A percentile compares a stretch with the other conserved stretches of the same genome.
Evolutionary conservation across 2,888 invertebrate genomes (phyloP).

Genomic region (Microctonus aethiopoides): DNA sequence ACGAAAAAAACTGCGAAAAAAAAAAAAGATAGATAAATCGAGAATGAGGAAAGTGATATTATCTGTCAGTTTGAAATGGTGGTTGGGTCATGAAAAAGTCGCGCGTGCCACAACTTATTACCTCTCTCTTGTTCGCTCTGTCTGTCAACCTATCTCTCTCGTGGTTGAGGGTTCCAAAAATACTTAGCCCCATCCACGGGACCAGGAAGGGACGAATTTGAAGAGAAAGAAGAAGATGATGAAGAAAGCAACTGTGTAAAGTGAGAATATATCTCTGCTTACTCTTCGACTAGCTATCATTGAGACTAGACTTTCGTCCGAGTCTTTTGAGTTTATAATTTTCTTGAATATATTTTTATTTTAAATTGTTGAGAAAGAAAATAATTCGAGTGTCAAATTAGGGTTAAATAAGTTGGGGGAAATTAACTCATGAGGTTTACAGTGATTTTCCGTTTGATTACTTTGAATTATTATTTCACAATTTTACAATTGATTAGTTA

Average conservation of each 20-base stretch:
- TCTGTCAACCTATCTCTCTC: background rate
- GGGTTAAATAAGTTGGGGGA: background rate
- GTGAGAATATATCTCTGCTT: conserved; percentile 50
- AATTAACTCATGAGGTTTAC: background rate
- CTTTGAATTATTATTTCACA: conserved; percentile 6
- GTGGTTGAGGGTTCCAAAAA: conserved; percentile 42
- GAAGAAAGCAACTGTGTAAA: conserved; percentile 38
- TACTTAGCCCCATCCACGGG: conserved; percentile 35
- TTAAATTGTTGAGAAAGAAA: background rate
- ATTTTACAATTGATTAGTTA: background rate
- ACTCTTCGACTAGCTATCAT: conserved; percentile 57
- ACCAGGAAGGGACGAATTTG: conserved; percentile 37
- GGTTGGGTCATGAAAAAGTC: conserved; percentile 5
- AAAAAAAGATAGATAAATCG: background rate
- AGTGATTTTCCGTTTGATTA: background rate
- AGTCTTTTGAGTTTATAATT: no score
- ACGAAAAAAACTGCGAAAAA: background rate
- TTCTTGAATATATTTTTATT: background rate
- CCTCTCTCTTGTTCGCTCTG: conserved; percentile 1
- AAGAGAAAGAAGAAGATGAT: conserved; percentile 31
- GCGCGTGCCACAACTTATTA: conserved; percentile 25
- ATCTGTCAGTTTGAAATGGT: conserved; percentile 31
- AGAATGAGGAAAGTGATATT: conserved; percentile 18
- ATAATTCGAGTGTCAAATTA: background rate
- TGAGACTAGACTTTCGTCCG: conserved; percentile 44